Evolutionary conservation across 2,113 vertebrate genomes (phyloP), one percentile per base, ranked within the genome.

Genomic region (Apteryx mantelli): DNA sequence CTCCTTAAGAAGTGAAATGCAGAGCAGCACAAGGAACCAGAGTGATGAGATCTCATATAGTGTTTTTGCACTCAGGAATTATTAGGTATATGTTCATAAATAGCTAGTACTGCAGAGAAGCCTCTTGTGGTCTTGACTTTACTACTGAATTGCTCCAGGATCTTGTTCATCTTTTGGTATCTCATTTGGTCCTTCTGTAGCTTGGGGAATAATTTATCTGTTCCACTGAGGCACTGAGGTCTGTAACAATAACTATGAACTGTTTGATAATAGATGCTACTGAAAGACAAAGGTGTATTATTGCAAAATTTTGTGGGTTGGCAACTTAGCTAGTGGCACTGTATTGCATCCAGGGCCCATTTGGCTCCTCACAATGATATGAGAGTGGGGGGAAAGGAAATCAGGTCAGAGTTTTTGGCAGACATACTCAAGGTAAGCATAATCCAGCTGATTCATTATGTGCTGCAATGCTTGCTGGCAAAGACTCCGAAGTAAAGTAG

Each of bases 371-470:
- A 50, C 90, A 82, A 66, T 42, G 79, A 88, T 83, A 94, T 81
- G 65, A 95, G 95, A 95, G 74, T 95, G 52, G 76, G 95, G 96
- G 90, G 92, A 96, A 87, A 96, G 96, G 95, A 96, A 98, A 96
- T 82, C 96, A 96, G 95, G 95, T 95, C 94, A 97, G 96, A 96
- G 96, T 89, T 96, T 97, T 96, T 91, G 95, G 95, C 95, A 93
- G 95, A 68, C 76, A 74, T 91, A 26, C 77, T 95, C 86, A 69
- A 98, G 97, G 96, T 95, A 76, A 94, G 95, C 92, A 85, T 92
- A 96, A 96, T 96, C 93, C 95, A 97, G 96, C 95, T 98, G 97
- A 98, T 95, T 98, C 97, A 97, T 36, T 81, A 56, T 30, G 89
- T 97, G 94, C 95, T 95, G 97, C 97, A 97, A 98, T 86, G 81